Evolutionary conservation across 2,113 vertebrate genomes (phyloP).

Genomic region (Sigmodon hispidus): DNA sequence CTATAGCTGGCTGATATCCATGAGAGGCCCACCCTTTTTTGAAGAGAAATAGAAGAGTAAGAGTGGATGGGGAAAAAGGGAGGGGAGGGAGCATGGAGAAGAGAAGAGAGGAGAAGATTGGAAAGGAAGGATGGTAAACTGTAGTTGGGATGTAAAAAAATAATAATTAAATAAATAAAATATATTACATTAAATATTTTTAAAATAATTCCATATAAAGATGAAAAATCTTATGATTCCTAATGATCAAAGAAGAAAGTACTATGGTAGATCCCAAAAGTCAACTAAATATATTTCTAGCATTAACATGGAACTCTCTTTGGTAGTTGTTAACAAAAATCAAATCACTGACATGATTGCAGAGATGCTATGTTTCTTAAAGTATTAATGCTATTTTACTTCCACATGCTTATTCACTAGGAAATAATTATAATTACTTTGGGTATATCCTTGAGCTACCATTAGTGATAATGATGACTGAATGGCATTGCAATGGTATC

Average conservation of each 20-base stretch:
- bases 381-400: neutral
- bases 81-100: neutral
- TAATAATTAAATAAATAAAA: neutral
- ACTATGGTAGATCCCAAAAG: neutral
- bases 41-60: neutral
- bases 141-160: neutral
- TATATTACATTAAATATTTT: neutral
- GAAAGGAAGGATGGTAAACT: neutral
- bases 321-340: slow-evolving; percentile 10
- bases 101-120: no score
- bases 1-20: neutral
- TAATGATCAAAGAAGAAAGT: slow-evolving; percentile 9
- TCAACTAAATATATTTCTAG: slow-evolving; percentile 40
- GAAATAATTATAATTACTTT: slow-evolving; percentile 57
- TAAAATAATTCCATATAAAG: neutral
- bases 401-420: neutral
- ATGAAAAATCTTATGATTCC: neutral
- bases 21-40: neutral
- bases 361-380: neutral
- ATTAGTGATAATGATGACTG: slow-evolving; percentile 43
- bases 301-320: slow-evolving; percentile 41
- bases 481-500: neutral
- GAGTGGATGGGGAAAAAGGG: neutral
- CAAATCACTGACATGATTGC: slow-evolving; percentile 19
- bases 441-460: neutral